Conservation (phyloP, 2,113 vertebrate genomes). For the Grus americana region DNA sequence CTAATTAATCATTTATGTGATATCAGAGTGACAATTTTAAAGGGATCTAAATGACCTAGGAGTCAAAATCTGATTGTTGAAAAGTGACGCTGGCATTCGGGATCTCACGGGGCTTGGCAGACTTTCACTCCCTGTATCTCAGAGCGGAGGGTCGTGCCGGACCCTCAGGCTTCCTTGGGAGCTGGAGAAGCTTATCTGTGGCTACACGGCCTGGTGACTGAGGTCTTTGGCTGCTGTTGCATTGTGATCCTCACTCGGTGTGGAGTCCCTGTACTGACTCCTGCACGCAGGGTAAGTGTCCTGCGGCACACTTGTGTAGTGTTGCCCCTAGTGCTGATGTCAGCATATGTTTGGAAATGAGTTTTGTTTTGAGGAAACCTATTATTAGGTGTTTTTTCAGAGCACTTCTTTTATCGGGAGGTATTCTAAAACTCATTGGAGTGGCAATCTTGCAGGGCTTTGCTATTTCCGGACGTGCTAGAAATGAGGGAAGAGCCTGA, state of each 20-base stretch:
- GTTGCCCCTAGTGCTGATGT: background rate
- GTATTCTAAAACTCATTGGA: background rate
- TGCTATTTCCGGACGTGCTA: background rate
- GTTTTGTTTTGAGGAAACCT: background rate
- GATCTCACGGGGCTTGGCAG: background rate
- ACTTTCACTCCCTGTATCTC: background rate
- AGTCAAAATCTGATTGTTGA: background rate
- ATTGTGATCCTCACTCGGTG: background rate
- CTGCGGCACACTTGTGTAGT: rapidly evolving
- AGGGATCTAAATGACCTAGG: background rate
- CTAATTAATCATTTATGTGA: background rate
- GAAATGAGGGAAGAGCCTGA: background rate
- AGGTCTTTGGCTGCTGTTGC: background rate
- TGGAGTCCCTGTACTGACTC: background rate
- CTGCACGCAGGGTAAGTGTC: background rate
- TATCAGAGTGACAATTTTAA: background rate
- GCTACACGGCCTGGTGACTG: background rate
- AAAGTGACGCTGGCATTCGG: background rate
- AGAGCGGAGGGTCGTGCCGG: rapidly evolving
- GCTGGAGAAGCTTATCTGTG: background rate
- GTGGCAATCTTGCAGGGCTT: background rate
- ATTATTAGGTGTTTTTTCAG: background rate
- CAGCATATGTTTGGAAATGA: background rate
- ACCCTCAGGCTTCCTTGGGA: background rate
- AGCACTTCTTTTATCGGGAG: rapidly evolving